Evolutionary conservation across 2,797 vertebrate genomes (phyloP).

Genomic region (Hafferia zeledoni): DNA sequence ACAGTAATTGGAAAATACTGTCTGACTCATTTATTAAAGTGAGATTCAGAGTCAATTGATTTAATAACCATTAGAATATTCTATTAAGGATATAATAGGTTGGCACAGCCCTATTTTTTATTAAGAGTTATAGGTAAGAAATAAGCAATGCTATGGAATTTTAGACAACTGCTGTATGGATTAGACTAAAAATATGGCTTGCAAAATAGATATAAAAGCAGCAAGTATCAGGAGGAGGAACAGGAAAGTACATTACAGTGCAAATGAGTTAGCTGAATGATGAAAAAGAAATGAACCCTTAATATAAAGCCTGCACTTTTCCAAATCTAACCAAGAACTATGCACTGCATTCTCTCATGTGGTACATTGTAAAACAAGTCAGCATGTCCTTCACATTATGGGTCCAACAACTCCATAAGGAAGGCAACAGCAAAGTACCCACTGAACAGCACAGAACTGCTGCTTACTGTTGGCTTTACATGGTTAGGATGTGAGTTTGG

Average conservation of each 20-base stretch:
- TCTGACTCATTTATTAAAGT: constrained; percentile 82
- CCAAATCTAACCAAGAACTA: constrained; percentile 39
- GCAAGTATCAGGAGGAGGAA: constrained; percentile 15
- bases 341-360: not conserved
- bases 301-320: not conserved
- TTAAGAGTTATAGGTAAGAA: constrained; percentile 76
- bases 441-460: not conserved
- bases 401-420: constrained; percentile 3
- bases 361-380: constrained; percentile 41
- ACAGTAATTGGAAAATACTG: constrained; percentile 81
- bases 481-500: not conserved
- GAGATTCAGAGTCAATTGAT: constrained; percentile 81
- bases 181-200: constrained; percentile 49
- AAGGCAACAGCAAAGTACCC: not conserved
- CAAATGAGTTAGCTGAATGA: constrained; percentile 30
- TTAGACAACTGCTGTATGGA: constrained; percentile 47
- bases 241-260: constrained; percentile 11
- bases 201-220: constrained; percentile 35
- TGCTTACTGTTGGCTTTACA: not conserved
- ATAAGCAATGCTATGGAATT: constrained; percentile 57
- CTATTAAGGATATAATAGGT: constrained; percentile 79
- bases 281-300: constrained; percentile 41
- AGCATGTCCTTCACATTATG: constrained; percentile 20
- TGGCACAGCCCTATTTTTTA: constrained; percentile 74
- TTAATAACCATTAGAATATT: constrained; percentile 84